A percentile compares a stretch with the other conserved stretches of the same genome.
phyloP scores from a whole-genome alignment of 2,888 invertebrate species.

The Polietes domitor region DNA sequence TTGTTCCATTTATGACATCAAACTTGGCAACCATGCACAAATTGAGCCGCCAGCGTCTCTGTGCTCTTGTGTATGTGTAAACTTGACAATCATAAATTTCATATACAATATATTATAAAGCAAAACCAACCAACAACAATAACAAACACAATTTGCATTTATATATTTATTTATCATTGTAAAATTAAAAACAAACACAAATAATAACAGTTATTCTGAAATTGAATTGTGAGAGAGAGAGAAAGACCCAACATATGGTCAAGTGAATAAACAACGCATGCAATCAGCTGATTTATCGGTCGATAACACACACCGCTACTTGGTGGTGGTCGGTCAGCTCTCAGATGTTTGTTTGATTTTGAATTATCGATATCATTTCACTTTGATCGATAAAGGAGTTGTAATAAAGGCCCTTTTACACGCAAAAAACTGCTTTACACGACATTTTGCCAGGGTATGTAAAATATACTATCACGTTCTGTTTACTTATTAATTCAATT shows the following conservation, averaged over 20 bases:
- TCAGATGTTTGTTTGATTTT: too few relatives aligned
- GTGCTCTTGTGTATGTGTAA: constrained; percentile 30
- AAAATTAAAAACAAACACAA: constrained; percentile 27
- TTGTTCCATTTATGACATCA: constrained; percentile 52
- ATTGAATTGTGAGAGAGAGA: neutral
- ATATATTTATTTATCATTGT: constrained; percentile 35
- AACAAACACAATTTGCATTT: constrained; percentile 11
- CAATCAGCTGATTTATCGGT: neutral
- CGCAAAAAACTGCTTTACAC: too few relatives aligned
- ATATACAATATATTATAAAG: too few relatives aligned
- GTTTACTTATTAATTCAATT: too few relatives aligned
- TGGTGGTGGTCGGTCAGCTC: too few relatives aligned
- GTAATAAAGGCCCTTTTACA: too few relatives aligned
- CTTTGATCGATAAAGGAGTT: too few relatives aligned
- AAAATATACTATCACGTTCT: too few relatives aligned
- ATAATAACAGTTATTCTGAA: constrained; percentile 14
- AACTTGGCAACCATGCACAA: constrained; percentile 50
- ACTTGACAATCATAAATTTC: constrained; percentile 50
- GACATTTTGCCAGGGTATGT: too few relatives aligned
- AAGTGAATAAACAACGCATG: neutral
- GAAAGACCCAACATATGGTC: neutral
- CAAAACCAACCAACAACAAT: too few relatives aligned
- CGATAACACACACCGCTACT: too few relatives aligned
- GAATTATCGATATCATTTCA: too few relatives aligned
- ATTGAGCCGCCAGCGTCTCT: neutral